Base-by-base conservation (phyloP, 2,113 vertebrate genomes). In the Hydrochoerus hydrochaeris region DNA sequence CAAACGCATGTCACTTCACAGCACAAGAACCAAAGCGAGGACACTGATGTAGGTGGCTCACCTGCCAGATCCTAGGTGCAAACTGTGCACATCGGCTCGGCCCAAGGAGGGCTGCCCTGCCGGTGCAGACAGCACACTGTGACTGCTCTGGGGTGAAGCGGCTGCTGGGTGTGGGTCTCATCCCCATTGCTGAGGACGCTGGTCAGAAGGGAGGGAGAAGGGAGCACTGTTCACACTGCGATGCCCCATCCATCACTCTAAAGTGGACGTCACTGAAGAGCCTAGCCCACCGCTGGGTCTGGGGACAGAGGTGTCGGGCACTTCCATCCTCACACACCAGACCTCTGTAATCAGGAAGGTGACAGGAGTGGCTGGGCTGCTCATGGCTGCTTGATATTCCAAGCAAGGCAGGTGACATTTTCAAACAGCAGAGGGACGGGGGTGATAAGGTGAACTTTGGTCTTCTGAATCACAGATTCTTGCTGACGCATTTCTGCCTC, bases 1-100 rank as follows among this genome's bases (percentile, higher is more conserved):
- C 4, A 57, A 1, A 14, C 0, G 0, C 6, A 0, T 1, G 0
- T 7, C 0, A 0, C 20, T 22, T 52, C 3, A 22, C 26, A 0
- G 5, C 4, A 1, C 3, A 32, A 22, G 13, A 22, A 35, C 3
- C 0, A 8, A 26, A 46, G 81, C 63, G 13, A 5, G 0, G 54
- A 0, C 14, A 7, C 20, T 35, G 38, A 22, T 52, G 1, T 3
- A 16, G 32, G 84, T 0, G 5, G 24, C n/a, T 24, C 3, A 4
- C 1, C 4, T 1, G 16, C 38, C 2, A 5, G 52, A 10, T 16
- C 26, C 38, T 13, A 1, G 24, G 32, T 5, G 71, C 3, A 3
- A 1, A 14, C 20, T 32, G 7, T 20, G 5, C 0, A 24, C 20
- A 35, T 12, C 0, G 28, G 22, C 8, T 13, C 3, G 22, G 24